These are phyloP conservation scores for Chanos chanos DNA, from an alignment of 2,797 vertebrate genomes.

Conservation along the genomic window DNA sequence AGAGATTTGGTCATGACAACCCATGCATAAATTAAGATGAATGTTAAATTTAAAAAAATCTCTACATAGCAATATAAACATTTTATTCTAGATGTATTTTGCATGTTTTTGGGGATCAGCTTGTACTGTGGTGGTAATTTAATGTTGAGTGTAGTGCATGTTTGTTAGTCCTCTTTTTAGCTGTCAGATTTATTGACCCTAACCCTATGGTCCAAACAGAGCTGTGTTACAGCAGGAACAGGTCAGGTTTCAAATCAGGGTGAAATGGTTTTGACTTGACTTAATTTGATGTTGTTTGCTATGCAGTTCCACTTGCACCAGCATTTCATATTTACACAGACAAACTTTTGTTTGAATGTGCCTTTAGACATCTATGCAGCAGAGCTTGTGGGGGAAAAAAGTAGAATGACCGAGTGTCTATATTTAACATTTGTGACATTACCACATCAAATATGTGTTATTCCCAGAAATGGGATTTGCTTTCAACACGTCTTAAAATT, in stretches of 20 bases:
- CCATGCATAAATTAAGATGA: conserved; percentile 18
- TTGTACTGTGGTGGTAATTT: background rate
- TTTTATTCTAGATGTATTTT: conserved; percentile 15
- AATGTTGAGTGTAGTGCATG: no score
- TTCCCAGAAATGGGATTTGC: background rate
- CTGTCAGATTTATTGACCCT: no score
- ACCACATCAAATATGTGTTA: no score
- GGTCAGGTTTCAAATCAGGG: background rate
- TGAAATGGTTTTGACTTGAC: background rate
- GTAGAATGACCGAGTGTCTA: background rate
- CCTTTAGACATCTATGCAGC: conserved; percentile 56
- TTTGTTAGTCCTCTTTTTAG: no score
- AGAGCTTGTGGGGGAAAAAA: background rate
- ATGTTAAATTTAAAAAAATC: conserved; percentile 1
- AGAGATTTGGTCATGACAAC: conserved; percentile 43
- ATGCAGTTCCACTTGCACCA: conserved; percentile 54
- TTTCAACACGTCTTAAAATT: no score
- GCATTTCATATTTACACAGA: conserved; percentile 33
- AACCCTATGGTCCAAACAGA: no score
- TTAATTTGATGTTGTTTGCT: conserved; percentile 27
- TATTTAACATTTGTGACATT: no score
- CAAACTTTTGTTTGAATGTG: conserved; percentile 42
- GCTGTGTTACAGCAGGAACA: no score
- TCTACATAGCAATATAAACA: conserved; percentile 2
- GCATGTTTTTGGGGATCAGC: conserved; percentile 11